Base-by-base conservation (phyloP, 2,797 vertebrate genomes). In the Coilia nasus region DNA sequence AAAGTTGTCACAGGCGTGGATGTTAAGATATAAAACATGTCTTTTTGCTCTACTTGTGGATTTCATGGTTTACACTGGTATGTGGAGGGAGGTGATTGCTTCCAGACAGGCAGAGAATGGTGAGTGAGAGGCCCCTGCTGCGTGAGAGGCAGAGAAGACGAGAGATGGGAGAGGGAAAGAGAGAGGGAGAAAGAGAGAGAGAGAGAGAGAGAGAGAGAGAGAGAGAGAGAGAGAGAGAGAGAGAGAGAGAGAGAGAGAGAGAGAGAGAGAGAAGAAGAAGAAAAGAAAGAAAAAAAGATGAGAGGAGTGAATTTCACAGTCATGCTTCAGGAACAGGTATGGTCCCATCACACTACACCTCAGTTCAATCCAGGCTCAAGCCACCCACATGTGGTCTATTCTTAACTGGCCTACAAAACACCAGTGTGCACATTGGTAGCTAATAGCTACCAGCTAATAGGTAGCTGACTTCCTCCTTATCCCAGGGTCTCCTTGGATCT, bases 11-110 rank as follows among this genome's bases (percentile, higher is more conserved):
- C 88, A 92, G 91, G 90, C 90, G 89, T 85, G 86, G 88, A 91
- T 91, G 93, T 93, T 93, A 92, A 94, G 93, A 95, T 90, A 93
- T 92, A 93, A 94, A 94, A 91, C 93, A 94, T 93, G 94, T 92
- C 92, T 94, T 92, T 92, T 92, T 92, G 92, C 90, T 91, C 89
- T 87, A 85, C 90, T 90, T 91, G 91, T 90, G 86, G 92, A 95
- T 94, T 93, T 94, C 92, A 94, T 93, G 93, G 91, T 91, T 91
- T 90, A 89, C 90, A 88, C 88, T 92, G 94, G 94, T 92, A 94
- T 94, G 94, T 89, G 86, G 88, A 91, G 89, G 89, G 89, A 88
- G 90, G 90, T 93, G 93, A 96, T 95, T 93, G 91, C 90, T 96
- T 95, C 95, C 95, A 95, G 95, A 95, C 91, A 84, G 81, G 71